Conservation (phyloP, 2,113 vertebrate species). For the Numenius arquata region DNA sequence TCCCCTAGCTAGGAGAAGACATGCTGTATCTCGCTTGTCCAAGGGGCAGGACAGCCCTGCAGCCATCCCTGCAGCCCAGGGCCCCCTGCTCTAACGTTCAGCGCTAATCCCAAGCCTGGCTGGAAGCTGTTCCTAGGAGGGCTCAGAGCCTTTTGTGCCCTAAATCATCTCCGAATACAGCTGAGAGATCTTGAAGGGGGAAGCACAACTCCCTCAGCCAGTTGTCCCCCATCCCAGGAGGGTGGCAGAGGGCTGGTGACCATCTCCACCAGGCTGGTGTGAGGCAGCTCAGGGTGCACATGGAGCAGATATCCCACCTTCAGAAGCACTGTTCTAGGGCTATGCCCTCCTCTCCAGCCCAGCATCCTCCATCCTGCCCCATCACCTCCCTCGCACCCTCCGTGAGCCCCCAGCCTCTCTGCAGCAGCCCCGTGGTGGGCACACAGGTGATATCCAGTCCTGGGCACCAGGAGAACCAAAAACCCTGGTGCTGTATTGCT, state of each 20-base stretch:
- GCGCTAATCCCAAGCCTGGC: background rate
- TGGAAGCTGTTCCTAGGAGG: background rate
- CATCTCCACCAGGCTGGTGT: too few species aligned
- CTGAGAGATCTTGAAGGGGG: background rate
- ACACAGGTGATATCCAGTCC: too few species aligned
- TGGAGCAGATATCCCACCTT: background rate
- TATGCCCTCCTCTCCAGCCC: background rate
- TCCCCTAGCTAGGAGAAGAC: background rate
- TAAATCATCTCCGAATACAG: background rate
- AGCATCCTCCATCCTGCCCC: background rate
- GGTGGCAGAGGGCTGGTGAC: background rate
- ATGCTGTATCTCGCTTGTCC: rapidly evolving
- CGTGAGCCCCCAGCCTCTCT: rapidly evolving
- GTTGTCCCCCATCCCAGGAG: too few species aligned
- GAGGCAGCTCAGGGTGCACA: rapidly evolving
- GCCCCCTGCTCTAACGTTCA: background rate
- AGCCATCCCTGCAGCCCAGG: background rate
- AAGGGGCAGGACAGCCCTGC: background rate
- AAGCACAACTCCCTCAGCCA: background rate
- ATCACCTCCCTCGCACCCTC: background rate
- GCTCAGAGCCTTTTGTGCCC: background rate
- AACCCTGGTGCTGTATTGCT: background rate
- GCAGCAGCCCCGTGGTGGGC: background rate
- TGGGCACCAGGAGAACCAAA: background rate
- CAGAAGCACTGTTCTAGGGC: background rate